These are phyloP conservation scores for Meta bourneti DNA, from an alignment of 2,888 invertebrate species.

Conservation along the genomic window DNA sequence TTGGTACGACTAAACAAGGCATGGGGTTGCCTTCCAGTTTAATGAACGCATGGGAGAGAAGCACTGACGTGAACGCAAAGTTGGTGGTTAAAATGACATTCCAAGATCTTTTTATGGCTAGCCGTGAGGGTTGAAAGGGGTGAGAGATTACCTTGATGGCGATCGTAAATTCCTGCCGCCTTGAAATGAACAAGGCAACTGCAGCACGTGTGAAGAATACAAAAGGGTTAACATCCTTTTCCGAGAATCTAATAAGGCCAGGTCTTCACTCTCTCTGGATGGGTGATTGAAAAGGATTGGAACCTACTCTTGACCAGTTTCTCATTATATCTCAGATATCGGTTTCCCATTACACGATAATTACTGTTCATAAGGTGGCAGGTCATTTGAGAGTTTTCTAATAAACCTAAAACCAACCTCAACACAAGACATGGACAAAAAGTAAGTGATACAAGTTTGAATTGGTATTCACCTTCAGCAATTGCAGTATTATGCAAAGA, in stretches of 20 bases:
- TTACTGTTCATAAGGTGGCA: not conserved
- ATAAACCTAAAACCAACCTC: not conserved
- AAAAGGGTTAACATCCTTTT: not conserved
- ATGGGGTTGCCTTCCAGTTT: no score
- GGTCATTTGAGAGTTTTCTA: no score
- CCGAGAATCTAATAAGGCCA: not conserved
- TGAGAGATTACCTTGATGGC: no score
- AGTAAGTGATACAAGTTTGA: not conserved
- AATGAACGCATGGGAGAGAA: slow-evolving; percentile 38
- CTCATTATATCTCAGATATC: not conserved
- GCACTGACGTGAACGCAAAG: no score
- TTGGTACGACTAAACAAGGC: no score
- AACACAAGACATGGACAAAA: not conserved
- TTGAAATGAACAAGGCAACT: no score
- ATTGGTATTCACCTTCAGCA: not conserved
- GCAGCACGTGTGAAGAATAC: slow-evolving; percentile 34
- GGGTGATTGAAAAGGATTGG: not conserved
- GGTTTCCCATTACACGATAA: not conserved
- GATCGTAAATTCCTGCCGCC: slow-evolving; percentile 56
- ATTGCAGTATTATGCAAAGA: not conserved
- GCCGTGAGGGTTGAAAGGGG: slow-evolving; percentile 49
- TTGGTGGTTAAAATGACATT: no score
- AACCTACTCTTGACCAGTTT: no score
- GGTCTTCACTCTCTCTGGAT: not conserved
- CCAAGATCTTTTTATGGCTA: slow-evolving; percentile 58